A percentile compares a stretch with the other conserved stretches of the same genome.
Evolutionary conservation across 2,113 vertebrate species (phyloP).

Genomic region (Cryptomyrus ogoouensis): DNA sequence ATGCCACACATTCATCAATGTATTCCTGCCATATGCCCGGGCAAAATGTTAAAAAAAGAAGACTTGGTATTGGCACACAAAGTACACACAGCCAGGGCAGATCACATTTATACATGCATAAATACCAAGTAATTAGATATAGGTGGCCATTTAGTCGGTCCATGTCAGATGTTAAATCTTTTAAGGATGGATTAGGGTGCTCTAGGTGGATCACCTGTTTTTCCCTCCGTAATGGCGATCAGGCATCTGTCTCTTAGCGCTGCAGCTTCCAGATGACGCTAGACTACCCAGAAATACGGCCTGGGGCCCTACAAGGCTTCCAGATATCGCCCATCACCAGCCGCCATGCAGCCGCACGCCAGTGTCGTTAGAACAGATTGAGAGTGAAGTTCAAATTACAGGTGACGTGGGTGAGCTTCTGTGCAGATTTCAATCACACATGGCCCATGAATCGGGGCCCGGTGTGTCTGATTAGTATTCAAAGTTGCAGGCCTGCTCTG

Average conservation of each 20-base stretch:
- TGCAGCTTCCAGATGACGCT: slow-evolving; percentile 12
- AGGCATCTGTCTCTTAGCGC: background rate
- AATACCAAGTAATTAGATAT: background rate
- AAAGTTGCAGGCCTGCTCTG: background rate
- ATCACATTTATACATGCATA: background rate
- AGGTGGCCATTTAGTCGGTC: background rate
- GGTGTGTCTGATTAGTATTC: background rate
- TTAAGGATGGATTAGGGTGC: background rate
- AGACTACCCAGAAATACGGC: slow-evolving; percentile 20
- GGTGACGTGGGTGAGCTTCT: background rate
- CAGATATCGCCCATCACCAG: background rate
- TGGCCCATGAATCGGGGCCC: background rate
- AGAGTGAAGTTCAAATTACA: background rate
- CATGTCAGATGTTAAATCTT: background rate
- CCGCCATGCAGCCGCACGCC: background rate
- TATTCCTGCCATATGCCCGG: background rate
- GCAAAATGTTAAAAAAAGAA: background rate
- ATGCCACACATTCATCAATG: background rate
- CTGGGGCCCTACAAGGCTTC: background rate
- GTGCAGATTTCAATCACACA: background rate
- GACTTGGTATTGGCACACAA: background rate
- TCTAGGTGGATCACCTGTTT: background rate
- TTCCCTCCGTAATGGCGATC: background rate
- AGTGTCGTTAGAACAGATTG: background rate
- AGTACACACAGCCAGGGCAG: background rate